Percentiles rank a stretch among this genome's conserved stretches.
Conservation (phyloP, 2,797 vertebrate genomes). For the Pipistrellus nathusii region DNA sequence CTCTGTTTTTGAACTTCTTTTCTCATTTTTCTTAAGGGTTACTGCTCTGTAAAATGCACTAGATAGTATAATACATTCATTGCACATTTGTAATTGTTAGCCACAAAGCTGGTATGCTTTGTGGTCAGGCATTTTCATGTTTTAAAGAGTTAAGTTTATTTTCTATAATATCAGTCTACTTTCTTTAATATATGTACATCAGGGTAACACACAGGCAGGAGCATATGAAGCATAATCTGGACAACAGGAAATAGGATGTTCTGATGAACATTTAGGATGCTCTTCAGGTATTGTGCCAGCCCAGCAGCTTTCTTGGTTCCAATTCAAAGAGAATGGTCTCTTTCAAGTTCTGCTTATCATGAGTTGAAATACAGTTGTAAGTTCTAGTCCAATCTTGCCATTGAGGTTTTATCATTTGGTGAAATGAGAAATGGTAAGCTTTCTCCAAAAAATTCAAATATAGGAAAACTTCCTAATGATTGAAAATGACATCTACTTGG, state of each 20-base stretch:
- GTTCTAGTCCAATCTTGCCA: neutral
- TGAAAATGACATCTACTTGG: neutral
- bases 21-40: constrained; percentile 27
- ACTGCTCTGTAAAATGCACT: neutral
- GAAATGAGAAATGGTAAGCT: constrained; percentile 19
- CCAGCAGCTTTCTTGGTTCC: neutral
- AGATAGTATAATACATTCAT: neutral
- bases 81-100: neutral
- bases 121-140: neutral
- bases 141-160: constrained; percentile 25
- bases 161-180: neutral
- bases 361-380: neutral
- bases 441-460: constrained; percentile 22
- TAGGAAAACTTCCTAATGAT: neutral
- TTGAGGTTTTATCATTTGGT: constrained; percentile 31
- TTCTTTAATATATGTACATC: constrained; percentile 1
- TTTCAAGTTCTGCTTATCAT: neutral
- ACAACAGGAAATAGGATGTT: neutral
- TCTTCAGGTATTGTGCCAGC: constrained; percentile 31
- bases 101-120: constrained; percentile 11
- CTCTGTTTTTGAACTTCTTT: neutral
- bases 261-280: neutral
- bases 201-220: neutral
- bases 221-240: neutral
- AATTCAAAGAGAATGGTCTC: neutral